phyloP scores from a whole-genome alignment of 2,888 invertebrate species.

The Netelia fuscicornis region DNA sequence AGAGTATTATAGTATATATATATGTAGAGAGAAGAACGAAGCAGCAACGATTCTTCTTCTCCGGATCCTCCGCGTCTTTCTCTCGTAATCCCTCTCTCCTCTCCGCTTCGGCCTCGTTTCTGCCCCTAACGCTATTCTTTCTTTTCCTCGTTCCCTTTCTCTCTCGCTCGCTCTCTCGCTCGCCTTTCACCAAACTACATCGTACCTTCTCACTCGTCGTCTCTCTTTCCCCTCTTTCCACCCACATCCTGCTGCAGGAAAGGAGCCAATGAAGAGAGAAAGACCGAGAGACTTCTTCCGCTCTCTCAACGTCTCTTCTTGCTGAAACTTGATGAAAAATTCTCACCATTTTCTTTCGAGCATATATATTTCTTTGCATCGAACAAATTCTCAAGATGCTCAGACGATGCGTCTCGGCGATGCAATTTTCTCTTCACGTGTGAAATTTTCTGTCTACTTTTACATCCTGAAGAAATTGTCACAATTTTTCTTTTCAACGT shows the following conservation, averaged over 20 bases:
- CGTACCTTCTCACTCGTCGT: conserved; percentile 70
- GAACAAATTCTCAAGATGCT: conserved; percentile 43
- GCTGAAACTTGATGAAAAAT: conserved; percentile 58
- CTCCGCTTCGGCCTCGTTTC: conserved; percentile 50
- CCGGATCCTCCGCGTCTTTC: conserved; percentile 51
- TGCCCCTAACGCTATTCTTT: conserved; percentile 50
- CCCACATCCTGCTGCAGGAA: conserved; percentile 74
- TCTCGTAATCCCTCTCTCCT: conserved; percentile 18
- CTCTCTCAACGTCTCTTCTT: conserved; percentile 32
- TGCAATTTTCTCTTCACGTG: background rate
- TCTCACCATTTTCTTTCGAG: conserved; percentile 50
- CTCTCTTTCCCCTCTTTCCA: conserved; percentile 71
- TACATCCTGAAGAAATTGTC: background rate
- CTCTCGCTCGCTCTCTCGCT: conserved; percentile 38
- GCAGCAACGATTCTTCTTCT: conserved; percentile 54
- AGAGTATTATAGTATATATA: conserved; percentile 19
- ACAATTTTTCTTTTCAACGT: no score
- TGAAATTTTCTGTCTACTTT: background rate
- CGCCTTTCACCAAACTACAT: conserved; percentile 73
- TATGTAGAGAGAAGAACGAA: conserved; percentile 9
- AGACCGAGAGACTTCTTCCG: conserved; percentile 47
- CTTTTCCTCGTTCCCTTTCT: conserved; percentile 65
- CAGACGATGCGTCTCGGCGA: background rate
- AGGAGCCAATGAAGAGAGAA: conserved; percentile 18
- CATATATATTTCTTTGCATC: background rate